Conservation (phyloP, 1,140 invertebrate genomes). For the Drosophila pectinifera region DNA sequence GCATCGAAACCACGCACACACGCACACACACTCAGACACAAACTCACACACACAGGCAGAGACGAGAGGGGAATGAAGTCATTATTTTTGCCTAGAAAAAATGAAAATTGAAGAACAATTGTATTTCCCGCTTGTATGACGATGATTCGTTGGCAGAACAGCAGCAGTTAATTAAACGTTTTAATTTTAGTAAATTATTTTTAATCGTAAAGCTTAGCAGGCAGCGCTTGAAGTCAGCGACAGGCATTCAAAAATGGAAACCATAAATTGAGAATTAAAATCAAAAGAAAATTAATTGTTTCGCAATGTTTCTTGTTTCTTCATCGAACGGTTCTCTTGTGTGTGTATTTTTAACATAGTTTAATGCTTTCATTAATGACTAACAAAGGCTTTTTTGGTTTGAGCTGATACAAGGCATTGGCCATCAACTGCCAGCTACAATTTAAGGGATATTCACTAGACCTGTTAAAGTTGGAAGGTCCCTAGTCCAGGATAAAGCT, state of each 20-base stretch:
- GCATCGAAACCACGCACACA: slow-evolving; percentile 17
- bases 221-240: slow-evolving; percentile 30
- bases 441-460: not conserved
- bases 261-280: slow-evolving; percentile 40
- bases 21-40: slow-evolving; percentile 26
- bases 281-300: slow-evolving; percentile 24
- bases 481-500: too few species aligned
- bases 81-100: slow-evolving; percentile 23
- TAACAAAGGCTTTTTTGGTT: slow-evolving; percentile 21
- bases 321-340: slow-evolving; percentile 6
- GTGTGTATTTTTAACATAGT: slow-evolving; percentile 29
- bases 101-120: slow-evolving; percentile 23
- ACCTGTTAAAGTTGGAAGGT: too few species aligned
- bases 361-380: slow-evolving; percentile 21
- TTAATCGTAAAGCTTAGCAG: slow-evolving; percentile 47
- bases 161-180: slow-evolving; percentile 42
- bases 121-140: slow-evolving; percentile 20
- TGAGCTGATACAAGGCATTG: too few species aligned
- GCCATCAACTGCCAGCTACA: too few species aligned
- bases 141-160: slow-evolving; percentile 36
- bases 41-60: slow-evolving; percentile 19
- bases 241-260: slow-evolving; percentile 24
- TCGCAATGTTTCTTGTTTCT: slow-evolving; percentile 27
- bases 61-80: slow-evolving; percentile 36
- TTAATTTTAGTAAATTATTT: slow-evolving; percentile 77